A percentile compares a stretch with the other conserved stretches of the same genome.
These are phyloP conservation scores for Neogobius melanostomus DNA, from an alignment of 2,113 vertebrate genomes.

Conservation along the genomic window DNA sequence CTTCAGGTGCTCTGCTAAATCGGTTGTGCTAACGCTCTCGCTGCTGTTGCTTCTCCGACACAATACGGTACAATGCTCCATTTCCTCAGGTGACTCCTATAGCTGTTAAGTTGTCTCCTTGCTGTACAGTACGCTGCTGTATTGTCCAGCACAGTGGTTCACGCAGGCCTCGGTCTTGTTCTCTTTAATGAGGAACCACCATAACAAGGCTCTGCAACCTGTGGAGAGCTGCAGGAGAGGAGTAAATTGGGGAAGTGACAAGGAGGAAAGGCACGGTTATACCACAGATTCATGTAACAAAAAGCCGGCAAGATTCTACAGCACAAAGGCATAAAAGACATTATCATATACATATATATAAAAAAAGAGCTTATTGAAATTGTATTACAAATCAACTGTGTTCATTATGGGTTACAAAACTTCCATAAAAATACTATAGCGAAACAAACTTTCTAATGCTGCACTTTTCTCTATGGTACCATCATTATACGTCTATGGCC, in stretches of 20 bases:
- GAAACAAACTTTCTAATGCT: not conserved
- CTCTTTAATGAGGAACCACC: not conserved
- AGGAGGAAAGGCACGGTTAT: too few relatives aligned
- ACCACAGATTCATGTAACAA: not conserved
- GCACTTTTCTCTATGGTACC: not conserved
- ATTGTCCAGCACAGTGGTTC: not conserved
- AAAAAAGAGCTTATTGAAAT: too few relatives aligned
- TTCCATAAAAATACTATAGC: not conserved
- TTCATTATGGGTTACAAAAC: too few relatives aligned
- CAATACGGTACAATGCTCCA: not conserved
- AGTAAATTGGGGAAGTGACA: slow-evolving; percentile 7
- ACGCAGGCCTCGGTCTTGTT: not conserved
- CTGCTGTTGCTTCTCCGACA: not conserved
- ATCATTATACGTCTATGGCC: not conserved
- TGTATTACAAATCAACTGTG: too few relatives aligned
- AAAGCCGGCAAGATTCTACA: not conserved
- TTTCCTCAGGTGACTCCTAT: not conserved
- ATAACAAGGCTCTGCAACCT: not conserved
- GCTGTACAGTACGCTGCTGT: not conserved
- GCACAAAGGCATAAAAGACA: not conserved
- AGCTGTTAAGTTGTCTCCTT: not conserved
- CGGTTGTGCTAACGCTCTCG: not conserved
- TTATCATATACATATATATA: too few relatives aligned
- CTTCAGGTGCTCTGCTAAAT: slow-evolving; percentile 12
- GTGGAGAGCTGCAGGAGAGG: not conserved